phyloP scores from a whole-genome alignment of 1,140 invertebrate species.

The Hyphantria cunea region DNA sequence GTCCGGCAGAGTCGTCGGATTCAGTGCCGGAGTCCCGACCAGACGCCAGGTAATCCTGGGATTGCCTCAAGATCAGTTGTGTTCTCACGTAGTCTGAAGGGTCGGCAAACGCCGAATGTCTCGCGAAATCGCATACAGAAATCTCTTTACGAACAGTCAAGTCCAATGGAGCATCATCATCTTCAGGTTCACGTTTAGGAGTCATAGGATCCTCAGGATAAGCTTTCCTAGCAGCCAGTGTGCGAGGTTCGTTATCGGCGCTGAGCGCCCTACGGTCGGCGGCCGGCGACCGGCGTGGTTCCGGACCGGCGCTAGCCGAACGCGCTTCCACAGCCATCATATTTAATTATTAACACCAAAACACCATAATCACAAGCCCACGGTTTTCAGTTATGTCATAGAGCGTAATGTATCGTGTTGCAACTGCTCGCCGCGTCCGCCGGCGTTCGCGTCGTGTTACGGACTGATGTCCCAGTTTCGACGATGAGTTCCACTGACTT shows the following conservation, averaged over 20 bases:
- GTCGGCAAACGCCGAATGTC: conserved; percentile 65
- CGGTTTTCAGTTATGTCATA: conserved; percentile 71
- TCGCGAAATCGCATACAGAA: conserved; percentile 75
- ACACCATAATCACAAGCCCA: conserved; percentile 67
- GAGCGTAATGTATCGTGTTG: conserved; percentile 61
- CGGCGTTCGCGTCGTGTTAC: conserved; percentile 67
- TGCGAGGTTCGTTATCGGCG: conserved; percentile 65
- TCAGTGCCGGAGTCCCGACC: conserved; percentile 87
- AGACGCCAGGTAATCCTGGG: conserved; percentile 83
- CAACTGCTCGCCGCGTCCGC: conserved; percentile 63
- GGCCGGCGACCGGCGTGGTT: conserved; percentile 49
- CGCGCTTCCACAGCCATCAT: conserved; percentile 75
- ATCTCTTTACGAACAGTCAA: conserved; percentile 82
- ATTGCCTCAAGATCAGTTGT: conserved; percentile 73
- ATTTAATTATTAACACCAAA: conserved; percentile 60
- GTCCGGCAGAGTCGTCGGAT: conserved; percentile 88
- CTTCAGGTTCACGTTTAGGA: conserved; percentile 50
- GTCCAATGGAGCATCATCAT: conserved; percentile 83
- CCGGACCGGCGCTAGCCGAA: conserved; percentile 64
- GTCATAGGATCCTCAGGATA: conserved; percentile 77
- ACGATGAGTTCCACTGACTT: conserved; percentile 80
- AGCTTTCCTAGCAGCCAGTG: conserved; percentile 75
- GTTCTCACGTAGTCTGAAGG: conserved; percentile 73
- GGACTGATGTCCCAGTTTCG: conserved; percentile 78
- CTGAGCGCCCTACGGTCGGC: conserved; percentile 60